Base-by-base conservation (phyloP, 2,113 vertebrate species). In the Spheniscus mendiculus region DNA sequence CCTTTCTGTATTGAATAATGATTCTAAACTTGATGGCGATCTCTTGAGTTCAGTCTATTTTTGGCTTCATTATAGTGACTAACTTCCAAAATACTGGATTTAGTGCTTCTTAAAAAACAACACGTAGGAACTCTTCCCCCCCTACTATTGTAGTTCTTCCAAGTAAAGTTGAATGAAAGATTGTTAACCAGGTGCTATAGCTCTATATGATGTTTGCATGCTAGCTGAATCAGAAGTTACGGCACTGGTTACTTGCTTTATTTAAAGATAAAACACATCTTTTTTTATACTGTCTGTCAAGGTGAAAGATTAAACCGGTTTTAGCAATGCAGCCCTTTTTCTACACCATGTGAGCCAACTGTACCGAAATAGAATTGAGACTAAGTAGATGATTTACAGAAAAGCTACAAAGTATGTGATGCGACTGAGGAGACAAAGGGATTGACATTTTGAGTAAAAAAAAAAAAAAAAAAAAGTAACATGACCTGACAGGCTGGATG, bases 111-210 rank as follows among this genome's bases (percentile, higher is more conserved):
- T 63, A 45, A 65, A 19, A 72, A 79, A 27, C 6, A 61, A 20
- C 9, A 19, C 4, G 1, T 30, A 49, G 58, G 34, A 17, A 23
- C 50, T 45, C n/a, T 13, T 30, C 3, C 4, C 23, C 26, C 1
- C 0, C 10, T 19, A 4, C 16, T 42, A 4, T 8, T 3, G 1
- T 55, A 16, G 40, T 72, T 84, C 21, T 95, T 74, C 12, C 19
- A 79, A 49, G 20, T 66, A 11, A 77, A 55, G 42, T 4, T 81
- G 34, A 73, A 77, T 1, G 1, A 36, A 53, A 52, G 50, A 10
- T 42, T 73, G 29, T 38, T 67, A 63, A 34, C 4, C 6, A 26
- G 50, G 15, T 50, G 13, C 13, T 42, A 0, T 40, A 67, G 15
- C 17, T 70, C 11, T 71, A 0, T 36, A 1, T 47, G 26, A n/a